Evolutionary conservation across 2,113 vertebrate genomes (phyloP).

Genomic region (Solenodon paradoxus): DNA sequence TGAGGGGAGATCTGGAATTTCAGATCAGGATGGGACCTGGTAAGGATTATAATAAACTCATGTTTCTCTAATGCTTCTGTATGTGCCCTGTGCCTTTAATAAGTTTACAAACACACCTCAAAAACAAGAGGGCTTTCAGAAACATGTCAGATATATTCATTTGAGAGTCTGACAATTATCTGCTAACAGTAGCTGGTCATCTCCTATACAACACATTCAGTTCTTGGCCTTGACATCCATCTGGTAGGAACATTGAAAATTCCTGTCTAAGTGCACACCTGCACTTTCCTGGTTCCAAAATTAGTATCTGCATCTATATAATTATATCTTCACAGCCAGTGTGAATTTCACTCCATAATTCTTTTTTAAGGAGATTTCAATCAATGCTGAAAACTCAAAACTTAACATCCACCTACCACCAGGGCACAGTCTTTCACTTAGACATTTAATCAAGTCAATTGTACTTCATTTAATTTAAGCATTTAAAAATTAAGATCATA

Average conservation of each 20-base stretch:
- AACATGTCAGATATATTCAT: background rate
- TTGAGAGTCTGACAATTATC: background rate
- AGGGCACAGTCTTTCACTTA: background rate
- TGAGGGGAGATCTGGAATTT: background rate
- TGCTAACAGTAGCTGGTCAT: background rate
- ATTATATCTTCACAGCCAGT: constrained; percentile 10
- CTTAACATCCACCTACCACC: background rate
- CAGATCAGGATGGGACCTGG: background rate
- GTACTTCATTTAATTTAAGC: constrained; percentile 22
- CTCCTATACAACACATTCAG: background rate
- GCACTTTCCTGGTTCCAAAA: background rate
- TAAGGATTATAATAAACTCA: background rate
- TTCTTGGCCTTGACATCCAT: background rate
- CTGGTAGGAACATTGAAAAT: background rate
- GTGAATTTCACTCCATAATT: background rate
- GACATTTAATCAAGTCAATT: background rate
- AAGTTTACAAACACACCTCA: background rate
- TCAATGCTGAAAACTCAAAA: constrained; percentile 7
- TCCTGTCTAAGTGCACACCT: background rate
- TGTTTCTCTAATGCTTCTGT: background rate
- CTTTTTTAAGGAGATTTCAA: background rate
- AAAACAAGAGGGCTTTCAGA: background rate
- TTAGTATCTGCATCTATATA: background rate
- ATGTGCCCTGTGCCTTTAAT: background rate
- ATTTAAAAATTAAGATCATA: constrained; percentile 18